A percentile compares a stretch with the other conserved stretches of the same genome.
Conservation (phyloP, 2,113 vertebrate genomes). For the Melanerpes formicivorus region DNA sequence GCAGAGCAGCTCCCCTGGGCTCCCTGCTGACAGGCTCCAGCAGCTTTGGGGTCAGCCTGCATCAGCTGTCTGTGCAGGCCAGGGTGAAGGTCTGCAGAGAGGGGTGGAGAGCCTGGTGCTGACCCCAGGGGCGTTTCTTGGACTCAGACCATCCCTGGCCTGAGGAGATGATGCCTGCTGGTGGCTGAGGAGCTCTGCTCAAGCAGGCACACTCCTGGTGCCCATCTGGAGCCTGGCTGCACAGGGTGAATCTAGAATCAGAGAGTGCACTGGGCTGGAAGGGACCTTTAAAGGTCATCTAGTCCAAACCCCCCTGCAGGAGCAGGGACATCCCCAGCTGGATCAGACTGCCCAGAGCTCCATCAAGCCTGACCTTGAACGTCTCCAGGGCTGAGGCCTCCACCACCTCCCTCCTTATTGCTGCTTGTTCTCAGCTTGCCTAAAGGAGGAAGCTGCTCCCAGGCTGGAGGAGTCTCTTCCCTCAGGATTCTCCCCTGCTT, state of each 20-base stretch:
- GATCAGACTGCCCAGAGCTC: too few species aligned
- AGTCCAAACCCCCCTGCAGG: too few species aligned
- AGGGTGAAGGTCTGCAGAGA: background rate
- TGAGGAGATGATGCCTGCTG: background rate
- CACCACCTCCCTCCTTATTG: background rate
- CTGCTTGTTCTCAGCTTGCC: background rate
- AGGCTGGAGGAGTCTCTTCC: background rate
- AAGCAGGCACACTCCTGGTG: background rate
- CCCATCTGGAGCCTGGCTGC: background rate
- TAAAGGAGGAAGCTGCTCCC: background rate
- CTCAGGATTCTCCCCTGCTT: background rate
- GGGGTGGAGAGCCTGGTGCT: background rate
- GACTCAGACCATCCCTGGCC: background rate
- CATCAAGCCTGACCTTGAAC: too few species aligned
- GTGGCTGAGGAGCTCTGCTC: background rate
- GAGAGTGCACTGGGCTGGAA: too few species aligned
- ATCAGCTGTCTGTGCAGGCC: background rate
- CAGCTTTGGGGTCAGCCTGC: background rate
- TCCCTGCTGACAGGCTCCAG: background rate
- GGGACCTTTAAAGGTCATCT: too few species aligned
- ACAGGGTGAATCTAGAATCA: background rate
- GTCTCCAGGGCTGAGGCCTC: too few species aligned
- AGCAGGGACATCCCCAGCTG: too few species aligned
- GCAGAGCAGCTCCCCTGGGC: background rate
- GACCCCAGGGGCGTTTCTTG: background rate